Evolutionary conservation across 2,888 invertebrate genomes (phyloP).

Genomic region (Drosophila stalkeri): DNA sequence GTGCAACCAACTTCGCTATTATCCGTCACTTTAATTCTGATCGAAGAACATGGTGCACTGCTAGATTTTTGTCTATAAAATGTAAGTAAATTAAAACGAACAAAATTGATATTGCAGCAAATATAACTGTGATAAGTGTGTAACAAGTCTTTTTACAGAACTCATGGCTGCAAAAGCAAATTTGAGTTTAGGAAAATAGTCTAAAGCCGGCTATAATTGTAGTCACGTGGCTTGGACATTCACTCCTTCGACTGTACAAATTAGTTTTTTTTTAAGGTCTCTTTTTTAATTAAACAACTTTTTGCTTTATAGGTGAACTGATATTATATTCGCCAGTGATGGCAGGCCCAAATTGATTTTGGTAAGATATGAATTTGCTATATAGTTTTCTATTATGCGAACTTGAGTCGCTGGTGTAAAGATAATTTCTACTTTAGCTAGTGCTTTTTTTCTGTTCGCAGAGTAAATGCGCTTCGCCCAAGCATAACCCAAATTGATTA

Average conservation of each 20-base stretch:
- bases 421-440: conserved; percentile 79
- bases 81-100: conserved; percentile 51
- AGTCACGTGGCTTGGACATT: conserved; percentile 47
- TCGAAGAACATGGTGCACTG: conserved; percentile 1
- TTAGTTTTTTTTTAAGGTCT: neutral
- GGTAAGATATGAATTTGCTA: conserved; percentile 42
- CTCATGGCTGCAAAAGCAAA: conserved; percentile 76
- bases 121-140: conserved; percentile 75
- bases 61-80: neutral
- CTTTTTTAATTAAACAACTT: neutral
- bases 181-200: conserved; percentile 15
- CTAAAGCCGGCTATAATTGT: conserved; percentile 29
- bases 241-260: conserved; percentile 18
- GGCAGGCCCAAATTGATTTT: conserved; percentile 10
- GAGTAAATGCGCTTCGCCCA: conserved; percentile 77
- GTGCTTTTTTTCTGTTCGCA: conserved; percentile 84
- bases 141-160: conserved; percentile 64
- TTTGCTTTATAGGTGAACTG: conserved; percentile 57
- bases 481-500: conserved; percentile 83
- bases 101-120: conserved; percentile 54
- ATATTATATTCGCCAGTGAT: neutral
- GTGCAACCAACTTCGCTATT: conserved; percentile 33
- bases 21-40: conserved; percentile 41
- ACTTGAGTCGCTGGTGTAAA: conserved; percentile 83
- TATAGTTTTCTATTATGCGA: conserved; percentile 46